Conservation (phyloP, 2,888 invertebrate genomes). For the Epiblema foenella region DNA sequence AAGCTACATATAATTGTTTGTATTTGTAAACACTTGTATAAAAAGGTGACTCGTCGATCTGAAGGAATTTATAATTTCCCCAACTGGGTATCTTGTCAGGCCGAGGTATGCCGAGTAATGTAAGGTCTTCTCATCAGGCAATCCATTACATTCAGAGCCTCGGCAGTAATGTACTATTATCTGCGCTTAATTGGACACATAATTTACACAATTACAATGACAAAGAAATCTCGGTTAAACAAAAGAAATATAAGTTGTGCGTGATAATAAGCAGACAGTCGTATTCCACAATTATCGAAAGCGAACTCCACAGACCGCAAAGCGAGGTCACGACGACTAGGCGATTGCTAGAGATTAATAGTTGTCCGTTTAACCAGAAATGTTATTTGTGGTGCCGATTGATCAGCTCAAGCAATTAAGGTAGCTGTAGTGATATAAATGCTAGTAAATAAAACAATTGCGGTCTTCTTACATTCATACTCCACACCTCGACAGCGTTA, state of each 20-base stretch:
- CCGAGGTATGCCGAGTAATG: too few relatives aligned
- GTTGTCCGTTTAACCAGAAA: constrained; percentile 30
- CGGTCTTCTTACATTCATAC: not conserved
- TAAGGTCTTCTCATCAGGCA: too few relatives aligned
- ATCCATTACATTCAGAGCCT: too few relatives aligned
- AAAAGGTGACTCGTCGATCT: too few relatives aligned
- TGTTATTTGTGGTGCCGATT: constrained; percentile 11
- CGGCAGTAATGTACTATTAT: too few relatives aligned
- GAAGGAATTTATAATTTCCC: too few relatives aligned
- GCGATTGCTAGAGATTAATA: constrained; percentile 39
- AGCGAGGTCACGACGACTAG: constrained; percentile 48
- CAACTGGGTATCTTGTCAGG: too few relatives aligned
- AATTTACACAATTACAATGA: not conserved
- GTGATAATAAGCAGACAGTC: constrained; percentile 31
- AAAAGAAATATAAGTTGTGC: constrained; percentile 19
- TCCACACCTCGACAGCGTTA: not conserved
- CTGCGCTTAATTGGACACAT: too few relatives aligned
- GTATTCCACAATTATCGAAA: constrained; percentile 38
- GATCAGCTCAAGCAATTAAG: constrained; percentile 21
- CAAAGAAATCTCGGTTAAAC: not conserved
- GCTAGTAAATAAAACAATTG: not conserved
- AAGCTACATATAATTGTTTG: not conserved
- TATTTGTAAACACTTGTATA: too few relatives aligned
- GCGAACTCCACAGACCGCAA: constrained; percentile 13
- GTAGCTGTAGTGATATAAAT: too few relatives aligned